These are phyloP conservation scores for Drosophila repletoides DNA, from an alignment of 1,140 invertebrate species.

Conservation along the genomic window DNA sequence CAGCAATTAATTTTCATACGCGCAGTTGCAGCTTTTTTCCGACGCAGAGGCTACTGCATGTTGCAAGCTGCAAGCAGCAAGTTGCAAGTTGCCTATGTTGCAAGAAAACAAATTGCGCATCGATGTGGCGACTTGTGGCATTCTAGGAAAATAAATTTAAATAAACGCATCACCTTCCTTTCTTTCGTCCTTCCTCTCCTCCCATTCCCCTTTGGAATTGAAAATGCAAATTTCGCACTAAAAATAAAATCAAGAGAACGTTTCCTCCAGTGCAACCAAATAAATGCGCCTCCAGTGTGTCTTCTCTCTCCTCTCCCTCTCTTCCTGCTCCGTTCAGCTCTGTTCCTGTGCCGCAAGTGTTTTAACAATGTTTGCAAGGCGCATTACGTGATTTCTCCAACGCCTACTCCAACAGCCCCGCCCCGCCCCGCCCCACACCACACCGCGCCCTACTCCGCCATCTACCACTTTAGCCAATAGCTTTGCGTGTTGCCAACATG, in stretches of 20 bases:
- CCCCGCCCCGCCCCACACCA: neutral
- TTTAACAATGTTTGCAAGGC: conserved; percentile 77
- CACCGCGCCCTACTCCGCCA: neutral
- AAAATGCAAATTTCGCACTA: conserved; percentile 68
- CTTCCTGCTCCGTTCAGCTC: neutral
- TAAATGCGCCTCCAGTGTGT: too few species aligned
- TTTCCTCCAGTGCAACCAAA: conserved; percentile 38
- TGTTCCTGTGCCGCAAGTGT: conserved; percentile 60
- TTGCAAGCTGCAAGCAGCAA: conserved; percentile 34
- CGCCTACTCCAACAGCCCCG: conserved; percentile 42
- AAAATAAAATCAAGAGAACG: conserved; percentile 62
- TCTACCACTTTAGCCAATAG: too few species aligned
- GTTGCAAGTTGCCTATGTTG: conserved; percentile 26
- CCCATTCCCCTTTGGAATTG: conserved; percentile 26
- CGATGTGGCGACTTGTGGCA: conserved; percentile 76
- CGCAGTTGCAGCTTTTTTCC: conserved; percentile 48
- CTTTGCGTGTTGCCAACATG: conserved; percentile 68
- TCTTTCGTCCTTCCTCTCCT: neutral
- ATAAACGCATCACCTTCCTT: conserved; percentile 52
- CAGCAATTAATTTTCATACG: conserved; percentile 81
- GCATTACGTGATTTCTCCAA: conserved; percentile 75
- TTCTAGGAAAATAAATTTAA: conserved; percentile 81
- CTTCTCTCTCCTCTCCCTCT: too few species aligned
- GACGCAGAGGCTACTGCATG: conserved; percentile 22
- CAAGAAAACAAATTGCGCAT: conserved; percentile 72